Evolutionary conservation across 2,113 vertebrate genomes (phyloP).

Genomic region (Percopsis transmontana): DNA sequence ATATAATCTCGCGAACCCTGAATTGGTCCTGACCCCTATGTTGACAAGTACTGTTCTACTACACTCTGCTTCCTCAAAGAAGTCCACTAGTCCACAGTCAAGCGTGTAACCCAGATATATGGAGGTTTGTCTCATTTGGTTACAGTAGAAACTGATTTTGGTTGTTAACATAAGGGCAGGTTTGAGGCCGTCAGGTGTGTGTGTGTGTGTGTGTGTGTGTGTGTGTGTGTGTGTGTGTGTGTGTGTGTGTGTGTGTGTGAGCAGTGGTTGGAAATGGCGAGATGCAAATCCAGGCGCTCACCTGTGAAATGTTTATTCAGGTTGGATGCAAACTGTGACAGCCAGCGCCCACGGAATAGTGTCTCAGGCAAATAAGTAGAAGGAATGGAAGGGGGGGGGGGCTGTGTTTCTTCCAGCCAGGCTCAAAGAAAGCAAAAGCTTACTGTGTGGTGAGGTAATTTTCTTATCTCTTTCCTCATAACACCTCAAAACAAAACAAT

Average conservation of each 20-base stretch:
- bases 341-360: conserved; percentile 69
- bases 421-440: background rate
- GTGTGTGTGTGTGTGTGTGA: conserved; percentile 38
- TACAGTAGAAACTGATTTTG: conserved; percentile 76
- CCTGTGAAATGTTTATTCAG: conserved; percentile 80
- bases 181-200: conserved; percentile 45
- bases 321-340: conserved; percentile 79
- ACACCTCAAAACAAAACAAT: background rate
- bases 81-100: conserved; percentile 81
- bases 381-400: conserved; percentile 25
- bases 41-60: conserved; percentile 16
- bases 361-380: conserved; percentile 73
- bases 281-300: conserved; percentile 80
- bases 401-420: background rate
- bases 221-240: conserved; percentile 35
- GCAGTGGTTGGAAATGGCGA: conserved; percentile 61
- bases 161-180: conserved; percentile 67
- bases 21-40: no score
- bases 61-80: conserved; percentile 57
- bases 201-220: conserved; percentile 44
- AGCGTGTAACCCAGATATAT: conserved; percentile 78
- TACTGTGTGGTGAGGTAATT: background rate
- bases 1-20: no score
- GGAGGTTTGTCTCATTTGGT: conserved; percentile 78
- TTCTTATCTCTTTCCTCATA: conserved; percentile 15